These are phyloP conservation scores for Stichodactyla helianthus DNA, from an alignment of 64 coral and sea anemone species.

Conservation along the genomic window DNA sequence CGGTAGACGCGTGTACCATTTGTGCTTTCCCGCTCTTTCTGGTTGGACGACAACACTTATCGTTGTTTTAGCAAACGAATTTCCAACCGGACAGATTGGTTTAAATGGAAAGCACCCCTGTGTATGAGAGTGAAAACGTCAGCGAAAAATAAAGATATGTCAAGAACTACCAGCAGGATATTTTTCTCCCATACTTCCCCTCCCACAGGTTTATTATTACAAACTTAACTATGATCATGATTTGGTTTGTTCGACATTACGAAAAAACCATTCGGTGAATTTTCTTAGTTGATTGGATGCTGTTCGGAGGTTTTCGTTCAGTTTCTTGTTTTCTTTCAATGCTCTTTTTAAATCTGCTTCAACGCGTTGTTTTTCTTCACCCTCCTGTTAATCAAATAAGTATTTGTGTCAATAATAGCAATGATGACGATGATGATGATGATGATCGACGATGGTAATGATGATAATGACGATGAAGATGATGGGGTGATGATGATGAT, in stretches of 20 bases:
- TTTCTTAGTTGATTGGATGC: constrained; percentile 84
- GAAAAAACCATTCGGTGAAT: constrained; percentile 95
- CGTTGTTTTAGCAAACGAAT: too few relatives aligned
- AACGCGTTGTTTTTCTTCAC: constrained; percentile 71
- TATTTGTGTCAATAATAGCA: not conserved
- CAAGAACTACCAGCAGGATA: not conserved
- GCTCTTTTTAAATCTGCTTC: constrained; percentile 71
- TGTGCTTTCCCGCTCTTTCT: too few relatives aligned
- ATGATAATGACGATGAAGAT: too few relatives aligned
- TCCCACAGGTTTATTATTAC: not conserved
- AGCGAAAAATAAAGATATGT: not conserved
- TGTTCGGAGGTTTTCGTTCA: constrained; percentile 77
- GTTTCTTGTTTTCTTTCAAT: constrained; percentile 75
- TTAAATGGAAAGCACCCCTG: too few relatives aligned
- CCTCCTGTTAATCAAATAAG: constrained; percentile 51
- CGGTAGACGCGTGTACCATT: too few relatives aligned
- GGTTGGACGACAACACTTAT: too few relatives aligned
- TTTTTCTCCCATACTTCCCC: not conserved
- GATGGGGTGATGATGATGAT: too few relatives aligned
- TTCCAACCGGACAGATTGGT: too few relatives aligned
- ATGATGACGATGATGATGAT: too few relatives aligned
- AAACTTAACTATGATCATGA: constrained; percentile 19
- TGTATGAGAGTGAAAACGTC: not conserved
- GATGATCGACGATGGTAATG: too few relatives aligned
- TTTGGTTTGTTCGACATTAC: constrained; percentile 60